phyloP scores from a whole-genome alignment of 2,113 vertebrate species.

The Vidua chalybeata region DNA sequence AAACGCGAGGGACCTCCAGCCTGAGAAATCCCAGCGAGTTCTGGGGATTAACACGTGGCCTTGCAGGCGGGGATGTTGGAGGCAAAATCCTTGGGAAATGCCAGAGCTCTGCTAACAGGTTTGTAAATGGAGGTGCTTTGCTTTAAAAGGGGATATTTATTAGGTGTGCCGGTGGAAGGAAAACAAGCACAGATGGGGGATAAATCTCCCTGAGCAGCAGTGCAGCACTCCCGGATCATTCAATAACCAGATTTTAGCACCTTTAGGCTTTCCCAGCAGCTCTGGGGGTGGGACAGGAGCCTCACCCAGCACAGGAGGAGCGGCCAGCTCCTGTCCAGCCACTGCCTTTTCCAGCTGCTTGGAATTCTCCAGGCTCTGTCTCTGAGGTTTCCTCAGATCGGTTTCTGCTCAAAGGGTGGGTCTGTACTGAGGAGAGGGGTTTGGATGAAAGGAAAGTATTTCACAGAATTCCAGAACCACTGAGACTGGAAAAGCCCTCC shows the following conservation, averaged over 20 bases:
- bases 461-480: accelerated
- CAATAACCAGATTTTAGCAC: conserved; percentile 34
- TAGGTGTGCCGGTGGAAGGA: conserved; percentile 32
- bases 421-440: not conserved
- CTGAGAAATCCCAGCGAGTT: not conserved
- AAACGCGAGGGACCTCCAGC: not conserved
- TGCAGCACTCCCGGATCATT: conserved; percentile 12
- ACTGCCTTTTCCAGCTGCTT: not conserved
- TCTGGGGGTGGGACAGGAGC: not conserved
- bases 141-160: conserved; percentile 54
- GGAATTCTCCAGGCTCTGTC: not conserved
- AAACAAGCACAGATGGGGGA: conserved; percentile 59
- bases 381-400: not conserved
- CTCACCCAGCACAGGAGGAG: not conserved
- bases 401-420: not conserved
- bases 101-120: not conserved
- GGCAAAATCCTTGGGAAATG: not conserved
- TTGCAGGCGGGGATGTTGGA: not conserved
- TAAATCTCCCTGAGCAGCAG: conserved; percentile 51
- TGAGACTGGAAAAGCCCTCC: not conserved
- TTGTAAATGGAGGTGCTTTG: conserved; percentile 30
- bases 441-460: not conserved
- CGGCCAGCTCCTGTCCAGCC: not conserved
- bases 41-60: not conserved
- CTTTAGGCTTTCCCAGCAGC: not conserved